A percentile compares a stretch with the other conserved stretches of the same genome.
Evolutionary conservation across 2,797 vertebrate species (phyloP).

Genomic region (Enteromius paludinosus): DNA sequence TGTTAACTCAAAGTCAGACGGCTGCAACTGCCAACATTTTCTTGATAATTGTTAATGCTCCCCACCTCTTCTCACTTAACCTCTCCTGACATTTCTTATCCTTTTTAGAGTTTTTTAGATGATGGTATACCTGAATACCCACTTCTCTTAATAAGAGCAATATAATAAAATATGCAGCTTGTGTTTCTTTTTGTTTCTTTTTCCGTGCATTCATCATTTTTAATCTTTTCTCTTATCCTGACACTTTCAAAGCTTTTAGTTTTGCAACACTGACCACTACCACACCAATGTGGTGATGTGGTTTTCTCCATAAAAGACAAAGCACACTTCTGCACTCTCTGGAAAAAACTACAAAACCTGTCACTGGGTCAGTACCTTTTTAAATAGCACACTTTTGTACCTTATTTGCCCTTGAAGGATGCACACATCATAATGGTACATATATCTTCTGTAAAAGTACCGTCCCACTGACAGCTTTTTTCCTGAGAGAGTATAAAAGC

Average conservation of each 20-base stretch:
- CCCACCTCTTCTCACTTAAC: not conserved
- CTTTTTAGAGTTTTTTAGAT: not conserved
- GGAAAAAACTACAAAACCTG: not conserved
- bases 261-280: conserved; percentile 3
- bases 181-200: not conserved
- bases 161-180: not conserved
- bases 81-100: not conserved
- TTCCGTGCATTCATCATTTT: not conserved
- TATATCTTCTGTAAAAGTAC: not conserved
- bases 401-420: not conserved
- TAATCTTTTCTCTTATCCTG: not conserved
- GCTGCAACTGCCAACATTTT: not conserved
- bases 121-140: not conserved
- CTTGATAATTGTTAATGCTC: not conserved
- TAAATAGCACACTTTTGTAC: not conserved
- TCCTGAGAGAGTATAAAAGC: not conserved
- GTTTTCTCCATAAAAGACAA: not conserved
- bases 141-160: not conserved
- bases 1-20: not conserved
- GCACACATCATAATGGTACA: not conserved
- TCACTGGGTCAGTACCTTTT: not conserved
- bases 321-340: not conserved
- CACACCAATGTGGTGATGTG: not conserved
- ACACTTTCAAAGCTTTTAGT: conserved; percentile 1
- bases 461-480: not conserved